Conservation (phyloP, 2,797 vertebrate species). For the Xenopus petersii region DNA sequence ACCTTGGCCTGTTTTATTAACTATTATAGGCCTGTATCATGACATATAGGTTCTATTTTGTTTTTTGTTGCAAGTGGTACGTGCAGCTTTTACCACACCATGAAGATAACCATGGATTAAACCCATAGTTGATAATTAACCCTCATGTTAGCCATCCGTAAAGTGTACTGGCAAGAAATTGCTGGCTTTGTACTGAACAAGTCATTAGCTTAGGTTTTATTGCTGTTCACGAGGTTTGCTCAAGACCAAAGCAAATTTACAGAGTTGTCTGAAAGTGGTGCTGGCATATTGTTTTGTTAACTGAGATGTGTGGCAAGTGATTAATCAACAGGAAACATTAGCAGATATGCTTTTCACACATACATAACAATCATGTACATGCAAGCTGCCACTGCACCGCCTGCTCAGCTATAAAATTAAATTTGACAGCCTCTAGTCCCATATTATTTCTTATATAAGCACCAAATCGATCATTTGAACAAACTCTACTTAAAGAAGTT, state of each 20-base stretch:
- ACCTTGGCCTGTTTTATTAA: no score
- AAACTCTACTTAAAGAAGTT: background rate
- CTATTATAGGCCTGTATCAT: no score
- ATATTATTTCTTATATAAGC: conserved; percentile 23
- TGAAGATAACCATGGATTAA: conserved; percentile 3
- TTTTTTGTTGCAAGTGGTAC: no score
- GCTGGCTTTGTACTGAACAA: conserved; percentile 60
- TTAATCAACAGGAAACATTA: conserved; percentile 56
- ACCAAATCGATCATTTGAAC: background rate
- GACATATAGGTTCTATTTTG: no score
- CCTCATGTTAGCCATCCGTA: conserved; percentile 57
- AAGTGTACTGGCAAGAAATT: conserved; percentile 60
- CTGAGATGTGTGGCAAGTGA: conserved; percentile 47
- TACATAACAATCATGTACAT: background rate
- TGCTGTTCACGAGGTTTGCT: conserved; percentile 57
- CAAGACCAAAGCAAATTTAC: conserved; percentile 60
- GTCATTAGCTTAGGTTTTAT: conserved; percentile 66
- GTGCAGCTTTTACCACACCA: background rate
- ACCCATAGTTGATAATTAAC: conserved; percentile 58
- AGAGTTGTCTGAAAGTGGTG: conserved; percentile 57
- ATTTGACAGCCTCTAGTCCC: background rate
- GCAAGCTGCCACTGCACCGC: background rate
- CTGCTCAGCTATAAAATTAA: conserved; percentile 2
- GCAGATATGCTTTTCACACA: background rate
- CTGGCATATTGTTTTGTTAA: conserved; percentile 54